Conservation (phyloP, 2,888 invertebrate species). For the Scaptodrosophila latifasciaeformis region DNA sequence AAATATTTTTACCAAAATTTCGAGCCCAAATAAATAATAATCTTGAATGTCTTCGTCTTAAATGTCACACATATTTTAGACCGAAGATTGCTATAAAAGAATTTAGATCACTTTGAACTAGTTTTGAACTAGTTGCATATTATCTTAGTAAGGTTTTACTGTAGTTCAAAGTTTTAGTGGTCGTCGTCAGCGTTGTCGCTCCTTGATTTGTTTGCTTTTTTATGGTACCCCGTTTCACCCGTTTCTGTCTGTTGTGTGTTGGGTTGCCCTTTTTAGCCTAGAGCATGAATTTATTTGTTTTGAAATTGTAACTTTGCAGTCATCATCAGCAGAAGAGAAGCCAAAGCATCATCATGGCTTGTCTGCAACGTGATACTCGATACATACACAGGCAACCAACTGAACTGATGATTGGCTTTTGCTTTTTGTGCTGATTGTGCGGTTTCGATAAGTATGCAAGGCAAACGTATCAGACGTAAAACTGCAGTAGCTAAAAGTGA, state of each 20-base stretch:
- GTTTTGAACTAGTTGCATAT: too few relatives aligned
- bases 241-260: constrained; percentile 18
- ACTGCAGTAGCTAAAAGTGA: constrained; percentile 35
- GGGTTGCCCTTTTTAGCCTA: constrained; percentile 65
- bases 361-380: constrained; percentile 8
- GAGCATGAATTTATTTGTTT: constrained; percentile 66
- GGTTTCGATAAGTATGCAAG: constrained; percentile 58
- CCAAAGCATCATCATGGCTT: not conserved
- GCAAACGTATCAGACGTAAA: constrained; percentile 29
- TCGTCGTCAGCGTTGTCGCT: constrained; percentile 40
- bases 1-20: too few relatives aligned
- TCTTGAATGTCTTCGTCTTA: too few relatives aligned
- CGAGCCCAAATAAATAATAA: too few relatives aligned
- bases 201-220: constrained; percentile 62
- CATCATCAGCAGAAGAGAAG: constrained; percentile 20
- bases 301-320: constrained; percentile 63
- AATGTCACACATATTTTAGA: too few relatives aligned
- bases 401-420: constrained; percentile 46
- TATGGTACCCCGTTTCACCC: constrained; percentile 16
- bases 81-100: too few relatives aligned
- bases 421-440: constrained; percentile 53
- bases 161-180: not conserved
- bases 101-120: too few relatives aligned
- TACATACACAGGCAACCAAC: constrained; percentile 1
- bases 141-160: too few relatives aligned